Percentiles rank a stretch among this genome's conserved stretches.
Evolutionary conservation across 2,888 invertebrate species (phyloP).

Genomic region (Tortrix viridana): DNA sequence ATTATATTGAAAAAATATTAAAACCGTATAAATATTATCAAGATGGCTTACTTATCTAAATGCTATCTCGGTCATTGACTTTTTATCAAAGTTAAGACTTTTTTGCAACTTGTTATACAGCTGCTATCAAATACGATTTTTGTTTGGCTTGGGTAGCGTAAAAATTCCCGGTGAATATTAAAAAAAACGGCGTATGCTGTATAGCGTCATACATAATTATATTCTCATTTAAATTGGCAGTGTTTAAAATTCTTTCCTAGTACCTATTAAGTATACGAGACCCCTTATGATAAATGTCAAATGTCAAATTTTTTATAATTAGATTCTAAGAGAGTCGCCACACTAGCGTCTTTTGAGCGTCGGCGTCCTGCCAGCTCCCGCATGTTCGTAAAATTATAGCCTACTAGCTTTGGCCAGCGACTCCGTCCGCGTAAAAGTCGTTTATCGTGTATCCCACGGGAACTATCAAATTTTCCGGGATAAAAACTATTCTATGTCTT

Average conservation of each 20-base stretch:
- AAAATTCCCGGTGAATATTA: conserved; percentile 24
- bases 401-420: too few relatives aligned
- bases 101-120: conserved; percentile 14
- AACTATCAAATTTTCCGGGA: too few relatives aligned
- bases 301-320: too few relatives aligned
- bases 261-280: too few relatives aligned
- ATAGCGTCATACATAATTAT: conserved; percentile 4
- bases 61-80: conserved; percentile 10
- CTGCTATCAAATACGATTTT: conserved; percentile 4
- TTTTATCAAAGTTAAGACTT: conserved; percentile 7
- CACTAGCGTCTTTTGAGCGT: too few relatives aligned
- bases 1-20: conserved; percentile 6
- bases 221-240: background rate
- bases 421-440: too few relatives aligned
- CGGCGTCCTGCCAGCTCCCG: too few relatives aligned
- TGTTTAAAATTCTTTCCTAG: background rate
- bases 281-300: too few relatives aligned
- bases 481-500: too few relatives aligned
- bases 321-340: too few relatives aligned
- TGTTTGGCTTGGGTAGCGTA: background rate
- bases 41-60: conserved; percentile 18
- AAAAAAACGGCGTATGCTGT: conserved; percentile 54
- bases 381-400: too few relatives aligned
- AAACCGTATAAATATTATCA: conserved; percentile 13
- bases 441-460: too few relatives aligned